Evolutionary conservation across 2,113 vertebrate species (phyloP), one percentile per base, ranked within the genome.

Genomic region (Pollimyrus isidori): DNA sequence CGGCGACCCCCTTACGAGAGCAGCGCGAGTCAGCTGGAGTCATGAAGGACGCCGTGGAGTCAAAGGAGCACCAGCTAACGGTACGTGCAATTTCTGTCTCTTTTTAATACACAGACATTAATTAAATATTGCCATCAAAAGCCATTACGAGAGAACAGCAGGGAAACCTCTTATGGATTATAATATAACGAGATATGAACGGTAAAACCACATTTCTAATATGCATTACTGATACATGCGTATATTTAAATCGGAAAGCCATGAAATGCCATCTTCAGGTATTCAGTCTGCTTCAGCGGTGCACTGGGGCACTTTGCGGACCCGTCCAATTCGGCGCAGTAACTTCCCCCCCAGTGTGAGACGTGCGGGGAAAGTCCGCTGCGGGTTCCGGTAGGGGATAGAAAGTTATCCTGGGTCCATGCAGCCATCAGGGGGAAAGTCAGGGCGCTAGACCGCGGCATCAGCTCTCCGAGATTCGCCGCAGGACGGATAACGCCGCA

Each of bases 21-120:
- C n/a, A 45, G 48, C 11, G n/a, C 46, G 76, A 88, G 50, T 26
- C n/a, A 2, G 46, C 49, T 85, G 91, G 80, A 89, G 93, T 90
- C 93, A 93, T 94, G 95, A 96, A 94, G 94, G 95, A 95, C 92
- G 95, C 93, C 0, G 95, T 92, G 19, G 96, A 96, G 21, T 94
- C 95, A 0, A 96, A 97, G 91, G 96, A 97, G 90, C 96, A 96
- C 4, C 96, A 97, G 87, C 94, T 97, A 2, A 97, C 95, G 0
- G 96, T 96, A 87, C 95, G 96, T 94, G 30, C 23, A 5, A 30
- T 11, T 42, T 69, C 7, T 26, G 30, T 89, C 19, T 30, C 21
- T 49, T 46, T 45, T 4, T 58, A 0, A 84, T 23, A 84, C 48
- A 23, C 45, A 19, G 39, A 23, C 39, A 82, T 82, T 82, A 19